These are phyloP conservation scores for Pogona vitticeps DNA, from an alignment of 2,113 vertebrate species.

Conservation along the genomic window DNA sequence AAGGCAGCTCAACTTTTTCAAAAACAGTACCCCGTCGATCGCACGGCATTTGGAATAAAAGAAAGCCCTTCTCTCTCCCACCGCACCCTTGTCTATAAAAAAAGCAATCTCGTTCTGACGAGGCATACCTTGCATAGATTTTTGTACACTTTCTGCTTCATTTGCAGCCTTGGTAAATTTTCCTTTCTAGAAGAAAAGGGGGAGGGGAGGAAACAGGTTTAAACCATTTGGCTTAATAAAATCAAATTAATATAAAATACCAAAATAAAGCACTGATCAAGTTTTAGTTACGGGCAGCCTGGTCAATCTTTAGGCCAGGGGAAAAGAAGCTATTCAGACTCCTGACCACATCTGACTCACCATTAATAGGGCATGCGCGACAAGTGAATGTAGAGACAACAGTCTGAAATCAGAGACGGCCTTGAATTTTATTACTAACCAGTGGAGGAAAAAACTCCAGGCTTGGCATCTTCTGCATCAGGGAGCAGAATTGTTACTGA, in stretches of 20 bases:
- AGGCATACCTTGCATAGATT: slow-evolving; percentile 88
- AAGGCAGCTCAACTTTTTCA: neutral
- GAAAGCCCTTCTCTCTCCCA: neutral
- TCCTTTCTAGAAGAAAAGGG: slow-evolving; percentile 83
- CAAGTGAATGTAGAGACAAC: neutral
- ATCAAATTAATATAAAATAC: neutral
- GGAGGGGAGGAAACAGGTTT: slow-evolving; percentile 12
- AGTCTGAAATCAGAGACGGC: neutral
- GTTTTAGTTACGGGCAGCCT: neutral
- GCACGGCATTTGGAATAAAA: neutral
- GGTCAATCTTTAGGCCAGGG: neutral
- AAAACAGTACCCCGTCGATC: neutral
- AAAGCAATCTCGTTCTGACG: neutral
- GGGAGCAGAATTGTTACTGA: neutral
- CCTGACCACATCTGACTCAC: neutral
- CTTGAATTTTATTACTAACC: neutral
- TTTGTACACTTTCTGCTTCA: slow-evolving; percentile 79
- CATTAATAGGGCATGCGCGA: neutral
- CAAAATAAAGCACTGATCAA: neutral
- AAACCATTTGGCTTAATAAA: neutral
- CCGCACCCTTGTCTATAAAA: neutral
- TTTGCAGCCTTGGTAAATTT: slow-evolving; percentile 80
- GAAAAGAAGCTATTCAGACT: neutral
- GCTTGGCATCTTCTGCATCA: neutral
- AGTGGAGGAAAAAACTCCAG: neutral